Percentiles rank a stretch among this genome's conserved stretches.
Evolutionary conservation across 23 tunicate genomes (phyloP).

Genomic region (Ascidia mentula): DNA sequence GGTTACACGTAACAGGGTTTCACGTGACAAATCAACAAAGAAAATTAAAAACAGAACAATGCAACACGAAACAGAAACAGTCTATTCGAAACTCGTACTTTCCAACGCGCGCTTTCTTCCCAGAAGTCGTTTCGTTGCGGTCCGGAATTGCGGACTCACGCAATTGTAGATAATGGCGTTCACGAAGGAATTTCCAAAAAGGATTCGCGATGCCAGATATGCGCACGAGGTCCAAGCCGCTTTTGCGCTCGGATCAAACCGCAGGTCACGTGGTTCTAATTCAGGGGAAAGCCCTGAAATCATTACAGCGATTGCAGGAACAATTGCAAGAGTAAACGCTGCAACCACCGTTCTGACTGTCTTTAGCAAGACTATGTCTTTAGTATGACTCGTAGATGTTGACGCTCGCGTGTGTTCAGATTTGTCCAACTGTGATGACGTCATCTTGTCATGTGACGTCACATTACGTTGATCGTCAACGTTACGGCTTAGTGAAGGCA

Average conservation of each 20-base stretch:
- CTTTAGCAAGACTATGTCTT: neutral
- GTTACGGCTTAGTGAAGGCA: neutral
- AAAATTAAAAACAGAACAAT: neutral
- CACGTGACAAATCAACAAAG: neutral
- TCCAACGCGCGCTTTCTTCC: neutral
- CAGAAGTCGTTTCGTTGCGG: constrained; percentile 14
- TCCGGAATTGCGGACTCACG: constrained; percentile 21
- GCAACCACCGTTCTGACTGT: constrained; percentile 35
- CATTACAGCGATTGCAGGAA: constrained; percentile 41
- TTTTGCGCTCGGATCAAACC: constrained; percentile 37
- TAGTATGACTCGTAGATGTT: neutral
- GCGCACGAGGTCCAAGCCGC: constrained; percentile 52
- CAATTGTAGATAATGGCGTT: constrained; percentile 50
- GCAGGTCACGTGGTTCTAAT: constrained; percentile 21
- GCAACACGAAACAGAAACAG: neutral
- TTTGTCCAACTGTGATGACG: neutral
- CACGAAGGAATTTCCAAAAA: constrained; percentile 47
- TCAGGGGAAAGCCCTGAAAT: neutral
- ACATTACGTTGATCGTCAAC: neutral
- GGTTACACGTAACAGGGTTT: no score
- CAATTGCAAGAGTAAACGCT: constrained; percentile 36
- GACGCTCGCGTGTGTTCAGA: neutral
- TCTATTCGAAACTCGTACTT: neutral
- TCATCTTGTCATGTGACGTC: neutral
- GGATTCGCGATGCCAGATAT: constrained; percentile 34